These are phyloP conservation scores for Tadarida brasiliensis DNA, from an alignment of 2,797 vertebrate genomes.

Conservation along the genomic window DNA sequence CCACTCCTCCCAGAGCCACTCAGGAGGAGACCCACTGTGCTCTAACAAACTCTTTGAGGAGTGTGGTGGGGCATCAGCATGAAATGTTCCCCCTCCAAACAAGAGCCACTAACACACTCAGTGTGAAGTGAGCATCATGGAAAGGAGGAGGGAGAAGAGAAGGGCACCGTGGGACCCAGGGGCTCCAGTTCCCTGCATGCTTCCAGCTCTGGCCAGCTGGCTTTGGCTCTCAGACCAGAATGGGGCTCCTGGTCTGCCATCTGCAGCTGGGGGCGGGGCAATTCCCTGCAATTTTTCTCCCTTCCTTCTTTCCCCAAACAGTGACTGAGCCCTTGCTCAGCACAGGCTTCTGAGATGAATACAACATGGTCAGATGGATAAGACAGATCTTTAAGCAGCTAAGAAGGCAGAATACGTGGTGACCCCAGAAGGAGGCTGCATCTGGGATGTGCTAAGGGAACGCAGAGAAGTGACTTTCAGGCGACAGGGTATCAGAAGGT, in stretches of 20 bases:
- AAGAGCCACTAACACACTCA: background rate
- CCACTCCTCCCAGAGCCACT: background rate
- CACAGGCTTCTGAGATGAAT: background rate
- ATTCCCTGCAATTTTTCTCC: background rate
- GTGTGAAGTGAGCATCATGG: background rate
- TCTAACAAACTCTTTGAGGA: background rate
- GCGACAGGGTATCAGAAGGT: too few species aligned
- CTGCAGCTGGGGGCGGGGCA: accelerated
- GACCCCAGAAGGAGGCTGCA: background rate
- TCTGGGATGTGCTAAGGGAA: background rate
- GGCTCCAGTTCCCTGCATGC: background rate
- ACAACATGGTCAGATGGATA: accelerated
- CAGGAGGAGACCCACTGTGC: background rate
- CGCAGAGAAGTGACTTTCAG: background rate
- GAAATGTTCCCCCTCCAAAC: background rate
- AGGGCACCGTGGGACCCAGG: background rate
- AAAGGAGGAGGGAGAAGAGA: background rate
- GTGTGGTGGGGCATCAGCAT: background rate
- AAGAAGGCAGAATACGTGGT: background rate
- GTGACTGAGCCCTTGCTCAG: background rate
- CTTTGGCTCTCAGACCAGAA: background rate
- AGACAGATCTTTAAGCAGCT: background rate
- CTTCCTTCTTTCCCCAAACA: background rate
- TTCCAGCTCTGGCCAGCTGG: background rate
- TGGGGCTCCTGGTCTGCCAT: background rate